These are phyloP conservation scores for Drosophila niveifrons DNA, from an alignment of 2,888 invertebrate genomes.

Conservation along the genomic window DNA sequence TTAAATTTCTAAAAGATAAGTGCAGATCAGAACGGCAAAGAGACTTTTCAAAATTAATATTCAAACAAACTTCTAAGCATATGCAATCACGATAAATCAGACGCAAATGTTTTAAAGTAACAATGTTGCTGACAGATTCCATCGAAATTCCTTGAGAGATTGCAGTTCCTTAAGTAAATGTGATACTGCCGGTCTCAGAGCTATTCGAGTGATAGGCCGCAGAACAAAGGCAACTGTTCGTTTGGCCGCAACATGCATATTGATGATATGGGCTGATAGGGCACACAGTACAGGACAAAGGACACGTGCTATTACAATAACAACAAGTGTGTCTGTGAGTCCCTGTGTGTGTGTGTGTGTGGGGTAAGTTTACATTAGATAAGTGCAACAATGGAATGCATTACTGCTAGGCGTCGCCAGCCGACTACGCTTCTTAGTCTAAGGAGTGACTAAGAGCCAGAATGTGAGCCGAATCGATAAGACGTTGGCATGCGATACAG, in stretches of 20 bases:
- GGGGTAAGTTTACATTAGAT: constrained; percentile 47
- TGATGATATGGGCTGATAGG: constrained; percentile 47
- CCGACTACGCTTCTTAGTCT: constrained; percentile 48
- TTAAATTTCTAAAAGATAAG: too few species aligned
- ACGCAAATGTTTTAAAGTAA: neutral
- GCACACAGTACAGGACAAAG: constrained; percentile 38
- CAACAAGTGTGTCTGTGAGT: constrained; percentile 55
- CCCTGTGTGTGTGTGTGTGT: constrained; percentile 8
- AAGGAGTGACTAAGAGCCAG: constrained; percentile 56
- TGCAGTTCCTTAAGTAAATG: neutral
- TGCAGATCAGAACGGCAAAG: neutral
- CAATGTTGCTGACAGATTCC: constrained; percentile 4
- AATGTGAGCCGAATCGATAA: constrained; percentile 70
- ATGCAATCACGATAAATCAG: constrained; percentile 14
- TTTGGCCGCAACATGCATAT: constrained; percentile 33
- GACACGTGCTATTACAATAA: constrained; percentile 54
- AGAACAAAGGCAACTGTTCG: constrained; percentile 23
- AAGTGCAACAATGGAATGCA: constrained; percentile 55
- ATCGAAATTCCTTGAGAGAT: neutral
- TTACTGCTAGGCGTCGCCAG: constrained; percentile 60
- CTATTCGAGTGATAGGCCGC: constrained; percentile 2
- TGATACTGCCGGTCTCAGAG: neutral
- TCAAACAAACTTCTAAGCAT: neutral
- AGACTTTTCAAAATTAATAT: neutral
- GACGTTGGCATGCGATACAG: constrained; percentile 48